Evolutionary conservation across 2,888 invertebrate species (phyloP).

Genomic region (Agrochola litura): DNA sequence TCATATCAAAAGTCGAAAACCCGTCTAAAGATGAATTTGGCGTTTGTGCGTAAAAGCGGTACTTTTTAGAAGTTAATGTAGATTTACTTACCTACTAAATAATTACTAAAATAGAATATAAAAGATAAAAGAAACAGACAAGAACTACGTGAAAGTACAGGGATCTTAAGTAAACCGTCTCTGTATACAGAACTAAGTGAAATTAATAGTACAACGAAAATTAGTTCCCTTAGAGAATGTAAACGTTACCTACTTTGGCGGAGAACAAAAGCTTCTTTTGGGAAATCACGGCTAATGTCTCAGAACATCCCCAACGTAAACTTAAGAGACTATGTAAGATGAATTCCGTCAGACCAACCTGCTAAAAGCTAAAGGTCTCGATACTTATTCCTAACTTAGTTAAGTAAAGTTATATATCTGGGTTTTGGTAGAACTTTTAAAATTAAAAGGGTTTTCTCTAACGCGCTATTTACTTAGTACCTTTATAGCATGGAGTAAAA

Average conservation of each 20-base stretch:
- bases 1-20: neutral
- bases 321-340: conserved; percentile 52
- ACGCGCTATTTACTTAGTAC: conserved; percentile 27
- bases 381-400: conserved; percentile 26
- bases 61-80: neutral
- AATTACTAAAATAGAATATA: neutral
- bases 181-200: conserved; percentile 29
- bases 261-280: conserved; percentile 65
- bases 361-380: conserved; percentile 28
- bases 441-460: conserved; percentile 23
- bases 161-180: conserved; percentile 17
- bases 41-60: neutral
- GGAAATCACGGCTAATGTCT: conserved; percentile 69
- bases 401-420: conserved; percentile 10
- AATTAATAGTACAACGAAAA: conserved; percentile 57
- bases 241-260: conserved; percentile 54
- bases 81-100: neutral
- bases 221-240: conserved; percentile 50
- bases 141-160: neutral
- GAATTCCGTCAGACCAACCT: conserved; percentile 38
- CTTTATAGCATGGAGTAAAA: conserved; percentile 13
- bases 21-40: neutral
- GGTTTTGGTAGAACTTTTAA: conserved; percentile 19
- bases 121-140: neutral
- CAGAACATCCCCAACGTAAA: conserved; percentile 61